Conservation (phyloP, 2,797 vertebrate species). For the Sparus aurata region DNA sequence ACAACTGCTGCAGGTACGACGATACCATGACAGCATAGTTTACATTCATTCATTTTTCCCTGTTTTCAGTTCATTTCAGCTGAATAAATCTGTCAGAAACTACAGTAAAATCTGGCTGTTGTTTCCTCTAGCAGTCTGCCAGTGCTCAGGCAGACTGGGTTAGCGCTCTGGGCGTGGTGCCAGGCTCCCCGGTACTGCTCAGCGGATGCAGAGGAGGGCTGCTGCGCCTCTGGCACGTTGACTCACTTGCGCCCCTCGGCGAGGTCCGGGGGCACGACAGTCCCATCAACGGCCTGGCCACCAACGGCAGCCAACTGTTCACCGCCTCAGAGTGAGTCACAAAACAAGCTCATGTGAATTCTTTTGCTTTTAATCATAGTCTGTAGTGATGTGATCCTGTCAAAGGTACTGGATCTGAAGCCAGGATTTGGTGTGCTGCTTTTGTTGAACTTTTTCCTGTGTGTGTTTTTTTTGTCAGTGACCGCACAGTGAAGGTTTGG, state of each 20-base stretch:
- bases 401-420: not conserved
- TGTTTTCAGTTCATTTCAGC: not conserved
- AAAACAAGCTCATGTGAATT: not conserved
- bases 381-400: not conserved
- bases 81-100: not conserved
- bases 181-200: slow-evolving; percentile 87
- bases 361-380: not conserved
- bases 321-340: slow-evolving; percentile 95
- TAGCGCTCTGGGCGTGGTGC: slow-evolving; percentile 91
- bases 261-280: slow-evolving; percentile 94
- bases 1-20: slow-evolving; percentile 88
- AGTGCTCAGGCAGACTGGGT: slow-evolving; percentile 93
- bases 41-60: rapidly evolving
- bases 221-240: slow-evolving; percentile 93
- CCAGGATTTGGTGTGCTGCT: not conserved
- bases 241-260: slow-evolving; percentile 87
- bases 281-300: slow-evolving; percentile 93
- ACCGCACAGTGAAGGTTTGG: slow-evolving; percentile 97
- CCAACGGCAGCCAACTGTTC: slow-evolving; percentile 94
- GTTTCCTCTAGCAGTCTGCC: slow-evolving; percentile 88
- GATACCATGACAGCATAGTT: not conserved
- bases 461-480: slow-evolving; percentile 81
- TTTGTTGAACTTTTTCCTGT: not conserved
- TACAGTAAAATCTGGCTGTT: not conserved
- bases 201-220: slow-evolving; percentile 93